Percentiles rank a stretch among this genome's conserved stretches.
These are phyloP conservation scores for Hyperoodon ampullatus DNA, from an alignment of 2,113 vertebrate species.

Conservation along the genomic window DNA sequence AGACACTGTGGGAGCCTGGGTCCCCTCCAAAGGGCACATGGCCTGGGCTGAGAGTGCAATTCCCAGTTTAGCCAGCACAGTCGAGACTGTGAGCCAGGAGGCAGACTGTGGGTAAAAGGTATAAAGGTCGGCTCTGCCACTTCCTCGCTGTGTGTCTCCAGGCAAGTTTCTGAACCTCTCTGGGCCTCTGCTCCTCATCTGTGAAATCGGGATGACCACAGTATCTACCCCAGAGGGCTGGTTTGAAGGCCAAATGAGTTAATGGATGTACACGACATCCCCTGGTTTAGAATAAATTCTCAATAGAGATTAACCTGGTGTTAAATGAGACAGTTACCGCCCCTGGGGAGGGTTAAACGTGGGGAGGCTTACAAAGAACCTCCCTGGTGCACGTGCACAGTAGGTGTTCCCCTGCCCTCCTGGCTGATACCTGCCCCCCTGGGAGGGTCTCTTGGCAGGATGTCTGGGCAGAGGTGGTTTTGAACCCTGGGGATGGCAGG, in stretches of 20 bases:
- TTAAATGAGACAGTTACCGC: accelerated
- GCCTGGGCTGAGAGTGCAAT: not conserved
- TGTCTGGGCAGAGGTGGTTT: not conserved
- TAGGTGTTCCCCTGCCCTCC: no score
- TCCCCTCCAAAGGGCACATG: accelerated
- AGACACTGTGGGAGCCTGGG: accelerated
- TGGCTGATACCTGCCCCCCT: not conserved
- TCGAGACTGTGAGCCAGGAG: accelerated
- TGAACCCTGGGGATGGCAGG: not conserved
- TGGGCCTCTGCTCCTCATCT: not conserved
- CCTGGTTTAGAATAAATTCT: not conserved
- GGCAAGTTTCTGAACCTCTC: not conserved
- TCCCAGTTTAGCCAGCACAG: accelerated
- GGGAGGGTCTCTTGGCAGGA: not conserved
- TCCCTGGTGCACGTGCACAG: accelerated
- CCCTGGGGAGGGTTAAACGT: accelerated
- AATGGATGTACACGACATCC: accelerated
- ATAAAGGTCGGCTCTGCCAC: accelerated
- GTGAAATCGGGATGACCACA: not conserved
- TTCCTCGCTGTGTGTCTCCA: not conserved
- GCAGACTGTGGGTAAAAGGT: not conserved
- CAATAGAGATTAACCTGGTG: accelerated
- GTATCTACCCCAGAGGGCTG: not conserved
- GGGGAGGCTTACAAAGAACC: not conserved
- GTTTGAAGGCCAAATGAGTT: not conserved